Evolutionary conservation across 1,140 invertebrate species (phyloP).

Genomic region (Drosophila persimilis): DNA sequence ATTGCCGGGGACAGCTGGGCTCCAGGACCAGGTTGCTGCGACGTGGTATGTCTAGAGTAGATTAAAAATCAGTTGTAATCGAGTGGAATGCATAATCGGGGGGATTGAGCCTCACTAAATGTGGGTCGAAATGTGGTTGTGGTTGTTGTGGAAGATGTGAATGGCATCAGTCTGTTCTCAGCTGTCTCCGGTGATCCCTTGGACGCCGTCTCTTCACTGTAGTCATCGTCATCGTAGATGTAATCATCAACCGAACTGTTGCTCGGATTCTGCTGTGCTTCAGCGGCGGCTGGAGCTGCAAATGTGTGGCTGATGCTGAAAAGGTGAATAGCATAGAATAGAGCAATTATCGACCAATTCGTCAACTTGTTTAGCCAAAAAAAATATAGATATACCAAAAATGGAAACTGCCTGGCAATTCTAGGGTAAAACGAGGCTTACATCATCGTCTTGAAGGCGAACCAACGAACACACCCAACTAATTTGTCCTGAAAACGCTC

Average conservation of each 20-base stretch:
- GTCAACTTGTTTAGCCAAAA: conserved; percentile 51
- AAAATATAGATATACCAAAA: conserved; percentile 30
- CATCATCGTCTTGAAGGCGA: conserved; percentile 40
- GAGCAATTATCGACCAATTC: conserved; percentile 40
- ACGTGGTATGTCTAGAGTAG: conserved; percentile 59
- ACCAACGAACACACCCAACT: conserved; percentile 50
- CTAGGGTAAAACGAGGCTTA: conserved; percentile 43
- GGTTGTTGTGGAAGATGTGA: conserved; percentile 47
- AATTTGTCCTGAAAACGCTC: conserved; percentile 74
- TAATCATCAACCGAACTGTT: conserved; percentile 37
- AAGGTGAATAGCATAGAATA: background rate
- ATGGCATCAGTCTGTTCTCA: conserved; percentile 56
- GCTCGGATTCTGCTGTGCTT: conserved; percentile 33
- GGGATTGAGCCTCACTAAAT: conserved; percentile 52
- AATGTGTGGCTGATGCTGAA: conserved; percentile 64
- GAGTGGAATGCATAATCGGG: background rate
- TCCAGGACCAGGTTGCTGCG: conserved; percentile 76
- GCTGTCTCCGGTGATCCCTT: conserved; percentile 45
- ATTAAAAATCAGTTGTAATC: background rate
- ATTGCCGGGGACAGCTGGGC: conserved; percentile 71
- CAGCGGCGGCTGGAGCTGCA: conserved; percentile 54
- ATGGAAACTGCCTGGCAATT: conserved; percentile 38
- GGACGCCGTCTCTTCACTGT: conserved; percentile 34
- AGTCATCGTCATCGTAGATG: conserved; percentile 57
- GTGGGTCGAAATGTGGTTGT: conserved; percentile 70